A percentile compares a stretch with the other conserved stretches of the same genome.
Conservation (phyloP, 2,888 invertebrate genomes). For the Mythimna lalbum region DNA sequence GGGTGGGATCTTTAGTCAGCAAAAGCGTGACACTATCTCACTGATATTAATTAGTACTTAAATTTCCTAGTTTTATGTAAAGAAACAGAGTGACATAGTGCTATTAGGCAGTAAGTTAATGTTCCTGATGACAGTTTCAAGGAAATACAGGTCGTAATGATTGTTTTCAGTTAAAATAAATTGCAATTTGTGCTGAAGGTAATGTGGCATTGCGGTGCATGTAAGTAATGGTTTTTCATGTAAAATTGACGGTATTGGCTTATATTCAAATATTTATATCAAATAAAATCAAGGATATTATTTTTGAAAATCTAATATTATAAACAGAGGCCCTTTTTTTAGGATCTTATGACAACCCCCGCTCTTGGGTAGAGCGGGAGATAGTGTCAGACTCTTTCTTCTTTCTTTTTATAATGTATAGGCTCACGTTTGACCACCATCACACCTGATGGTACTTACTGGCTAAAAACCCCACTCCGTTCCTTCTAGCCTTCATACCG, state of each 20-base stretch:
- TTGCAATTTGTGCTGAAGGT: constrained; percentile 13
- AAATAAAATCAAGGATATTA: constrained; percentile 7
- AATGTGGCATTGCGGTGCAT: neutral
- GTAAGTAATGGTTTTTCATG: constrained; percentile 16
- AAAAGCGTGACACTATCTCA: too few relatives aligned
- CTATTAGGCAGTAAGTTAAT: constrained; percentile 4
- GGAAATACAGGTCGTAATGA: constrained; percentile 2
- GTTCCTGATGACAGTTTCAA: constrained; percentile 17
- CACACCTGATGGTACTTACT: too few relatives aligned
- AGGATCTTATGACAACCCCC: too few relatives aligned
- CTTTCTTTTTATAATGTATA: too few relatives aligned
- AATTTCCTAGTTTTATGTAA: neutral
- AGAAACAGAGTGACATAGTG: neutral
- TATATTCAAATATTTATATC: constrained; percentile 32
- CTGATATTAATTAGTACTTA: constrained; percentile 22
- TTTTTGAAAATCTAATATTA: neutral
- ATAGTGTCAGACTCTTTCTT: too few relatives aligned
- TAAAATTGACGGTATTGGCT: constrained; percentile 27
- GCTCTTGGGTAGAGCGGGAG: too few relatives aligned
- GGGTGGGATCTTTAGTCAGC: too few relatives aligned
- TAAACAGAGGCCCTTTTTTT: too few relatives aligned
- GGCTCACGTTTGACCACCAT: too few relatives aligned
- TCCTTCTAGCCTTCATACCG: too few relatives aligned
- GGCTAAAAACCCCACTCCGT: too few relatives aligned
- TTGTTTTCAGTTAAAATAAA: constrained; percentile 26